These are phyloP conservation scores for Hecatera dysodea DNA, from an alignment of 2,888 invertebrate genomes.

Conservation along the genomic window DNA sequence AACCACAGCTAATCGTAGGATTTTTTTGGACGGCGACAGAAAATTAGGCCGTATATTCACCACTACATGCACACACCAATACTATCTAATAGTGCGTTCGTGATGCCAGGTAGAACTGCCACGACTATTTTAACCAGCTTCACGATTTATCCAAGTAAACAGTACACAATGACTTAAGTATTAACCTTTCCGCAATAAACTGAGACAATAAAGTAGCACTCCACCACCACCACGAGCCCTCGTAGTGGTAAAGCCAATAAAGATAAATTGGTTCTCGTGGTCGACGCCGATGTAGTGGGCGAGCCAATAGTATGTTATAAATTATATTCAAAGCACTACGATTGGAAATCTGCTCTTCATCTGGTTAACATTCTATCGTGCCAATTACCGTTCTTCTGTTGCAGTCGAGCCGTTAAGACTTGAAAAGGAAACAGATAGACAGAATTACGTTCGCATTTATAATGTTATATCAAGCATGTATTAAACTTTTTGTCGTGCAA, in stretches of 20 bases:
- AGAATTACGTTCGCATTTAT: too few relatives aligned
- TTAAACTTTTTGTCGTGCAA: too few relatives aligned
- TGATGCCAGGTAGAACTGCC: not conserved
- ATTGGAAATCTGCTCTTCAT: not conserved
- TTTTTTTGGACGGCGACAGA: too few relatives aligned
- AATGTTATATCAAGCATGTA: too few relatives aligned
- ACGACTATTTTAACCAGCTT: slow-evolving; percentile 1
- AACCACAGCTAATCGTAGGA: too few relatives aligned
- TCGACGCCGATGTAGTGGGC: not conserved
- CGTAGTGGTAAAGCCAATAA: slow-evolving; percentile 31
- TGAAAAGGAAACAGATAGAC: too few relatives aligned
- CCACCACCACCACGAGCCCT: not conserved
- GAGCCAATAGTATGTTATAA: not conserved
- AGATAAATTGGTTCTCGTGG: slow-evolving; percentile 32
- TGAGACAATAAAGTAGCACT: slow-evolving; percentile 36
- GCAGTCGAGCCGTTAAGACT: too few relatives aligned
- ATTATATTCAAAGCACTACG: not conserved
- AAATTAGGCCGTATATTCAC: too few relatives aligned
- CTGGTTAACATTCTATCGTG: not conserved
- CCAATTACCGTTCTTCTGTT: not conserved
- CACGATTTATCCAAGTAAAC: slow-evolving; percentile 7
- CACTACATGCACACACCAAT: not conserved
- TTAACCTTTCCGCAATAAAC: slow-evolving; percentile 40
- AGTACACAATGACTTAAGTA: slow-evolving; percentile 31
- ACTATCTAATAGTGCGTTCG: not conserved